Conservation (phyloP, 2,797 vertebrate genomes). For the Botia kubotai region DNA sequence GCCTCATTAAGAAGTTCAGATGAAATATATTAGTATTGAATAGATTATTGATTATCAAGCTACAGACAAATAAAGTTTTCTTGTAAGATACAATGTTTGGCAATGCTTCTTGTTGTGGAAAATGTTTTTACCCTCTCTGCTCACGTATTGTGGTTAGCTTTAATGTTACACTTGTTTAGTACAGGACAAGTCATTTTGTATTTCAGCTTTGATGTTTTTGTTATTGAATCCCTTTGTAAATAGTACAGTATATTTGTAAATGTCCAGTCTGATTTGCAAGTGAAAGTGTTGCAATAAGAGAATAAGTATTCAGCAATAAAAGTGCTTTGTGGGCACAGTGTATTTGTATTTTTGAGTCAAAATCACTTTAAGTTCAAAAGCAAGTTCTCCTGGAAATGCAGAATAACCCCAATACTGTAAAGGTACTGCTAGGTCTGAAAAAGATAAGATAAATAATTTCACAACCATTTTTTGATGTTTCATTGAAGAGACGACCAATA, state of each 20-base stretch:
- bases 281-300: constrained; percentile 51
- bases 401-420: constrained; percentile 50
- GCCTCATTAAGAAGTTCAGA: neutral
- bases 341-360: constrained; percentile 57
- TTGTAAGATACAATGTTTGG: neutral
- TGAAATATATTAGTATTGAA: neutral
- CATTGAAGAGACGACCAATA: neutral
- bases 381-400: constrained; percentile 66
- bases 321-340: constrained; percentile 56
- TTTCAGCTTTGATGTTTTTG: constrained; percentile 24
- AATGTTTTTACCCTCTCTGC: neutral
- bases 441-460: constrained; percentile 62
- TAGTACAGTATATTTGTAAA: neutral
- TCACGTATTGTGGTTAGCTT: neutral
- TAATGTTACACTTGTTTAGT: neutral
- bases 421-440: constrained; percentile 59
- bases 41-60: neutral
- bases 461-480: constrained; percentile 60
- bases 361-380: constrained; percentile 63
- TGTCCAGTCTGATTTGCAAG: constrained; percentile 49
- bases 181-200: constrained; percentile 20
- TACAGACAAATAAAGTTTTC: too few relatives aligned
- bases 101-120: neutral
- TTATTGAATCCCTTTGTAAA: constrained; percentile 31
- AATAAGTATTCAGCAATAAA: constrained; percentile 49